Percentiles rank a stretch among this genome's conserved stretches.
phyloP scores from a whole-genome alignment of 2,113 vertebrate genomes.

The Crotalus viridis region DNA sequence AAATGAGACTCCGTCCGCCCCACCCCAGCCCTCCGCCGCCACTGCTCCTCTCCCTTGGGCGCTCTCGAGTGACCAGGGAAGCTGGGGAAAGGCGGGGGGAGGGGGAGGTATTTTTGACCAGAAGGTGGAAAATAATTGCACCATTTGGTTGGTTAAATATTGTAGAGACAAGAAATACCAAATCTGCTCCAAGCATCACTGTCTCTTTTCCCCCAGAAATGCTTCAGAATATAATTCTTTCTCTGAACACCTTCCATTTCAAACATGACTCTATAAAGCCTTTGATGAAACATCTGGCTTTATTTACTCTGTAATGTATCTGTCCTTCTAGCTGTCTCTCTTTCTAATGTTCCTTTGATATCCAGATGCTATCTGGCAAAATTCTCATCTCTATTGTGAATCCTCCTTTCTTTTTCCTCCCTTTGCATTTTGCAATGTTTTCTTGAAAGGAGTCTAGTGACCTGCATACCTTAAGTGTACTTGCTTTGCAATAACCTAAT shows the following conservation, averaged over 20 bases:
- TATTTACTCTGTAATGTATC: neutral
- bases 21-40: neutral
- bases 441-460: neutral
- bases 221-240: neutral
- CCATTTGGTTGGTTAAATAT: neutral
- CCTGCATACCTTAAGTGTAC: neutral
- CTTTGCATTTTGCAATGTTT: neutral
- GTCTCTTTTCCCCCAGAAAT: neutral
- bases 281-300: neutral
- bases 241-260: too few relatives aligned
- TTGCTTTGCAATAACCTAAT: neutral
- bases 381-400: neutral
- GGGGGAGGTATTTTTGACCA: neutral
- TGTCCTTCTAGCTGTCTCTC: neutral
- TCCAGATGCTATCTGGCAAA: neutral
- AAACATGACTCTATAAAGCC: neutral
- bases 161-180: too few relatives aligned
- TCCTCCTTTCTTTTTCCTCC: neutral
- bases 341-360: neutral
- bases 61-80: neutral
- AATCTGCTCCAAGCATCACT: neutral
- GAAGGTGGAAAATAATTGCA: neutral
- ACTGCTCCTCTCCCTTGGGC: neutral
- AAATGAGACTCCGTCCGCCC: neutral
- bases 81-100: neutral